These are phyloP conservation scores for Axis porcinus DNA, from an alignment of 2,113 vertebrate genomes.

Conservation along the genomic window DNA sequence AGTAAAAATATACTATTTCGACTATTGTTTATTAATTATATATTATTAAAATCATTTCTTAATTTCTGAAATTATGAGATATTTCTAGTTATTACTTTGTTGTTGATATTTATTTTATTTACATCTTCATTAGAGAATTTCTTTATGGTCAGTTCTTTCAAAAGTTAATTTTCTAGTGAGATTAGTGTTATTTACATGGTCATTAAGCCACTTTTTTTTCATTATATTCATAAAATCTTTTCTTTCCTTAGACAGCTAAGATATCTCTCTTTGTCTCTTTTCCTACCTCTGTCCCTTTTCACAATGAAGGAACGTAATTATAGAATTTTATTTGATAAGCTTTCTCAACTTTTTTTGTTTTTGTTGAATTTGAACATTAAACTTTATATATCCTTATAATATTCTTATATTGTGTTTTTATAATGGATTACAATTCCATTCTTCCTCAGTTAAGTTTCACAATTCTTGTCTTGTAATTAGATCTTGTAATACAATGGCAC, in stretches of 20 bases:
- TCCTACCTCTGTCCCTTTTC: not conserved
- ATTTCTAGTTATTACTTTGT: not conserved
- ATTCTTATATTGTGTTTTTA: not conserved
- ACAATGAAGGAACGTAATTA: not conserved
- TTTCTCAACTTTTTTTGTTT: not conserved
- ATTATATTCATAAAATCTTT: not conserved
- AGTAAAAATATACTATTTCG: not conserved
- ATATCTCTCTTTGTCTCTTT: not conserved
- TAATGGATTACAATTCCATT: not conserved
- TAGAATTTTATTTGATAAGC: not conserved
- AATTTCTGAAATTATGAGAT: not conserved
- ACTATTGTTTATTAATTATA: not conserved
- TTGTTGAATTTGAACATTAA: not conserved
- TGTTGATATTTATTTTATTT: not conserved
- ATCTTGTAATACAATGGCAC: not conserved
- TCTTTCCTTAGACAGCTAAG: not conserved
- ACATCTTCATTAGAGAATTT: not conserved
- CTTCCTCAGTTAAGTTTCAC: not conserved
- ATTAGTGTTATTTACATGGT: not conserved
- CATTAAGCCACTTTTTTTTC: not conserved
- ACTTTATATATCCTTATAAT: not conserved
- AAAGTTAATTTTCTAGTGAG: not conserved
- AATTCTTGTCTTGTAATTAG: not conserved
- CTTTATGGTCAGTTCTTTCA: not conserved
- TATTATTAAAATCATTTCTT: not conserved